Evolutionary conservation across 1,140 invertebrate species (phyloP).

Genomic region (Mycetomoellerius zeteki): DNA sequence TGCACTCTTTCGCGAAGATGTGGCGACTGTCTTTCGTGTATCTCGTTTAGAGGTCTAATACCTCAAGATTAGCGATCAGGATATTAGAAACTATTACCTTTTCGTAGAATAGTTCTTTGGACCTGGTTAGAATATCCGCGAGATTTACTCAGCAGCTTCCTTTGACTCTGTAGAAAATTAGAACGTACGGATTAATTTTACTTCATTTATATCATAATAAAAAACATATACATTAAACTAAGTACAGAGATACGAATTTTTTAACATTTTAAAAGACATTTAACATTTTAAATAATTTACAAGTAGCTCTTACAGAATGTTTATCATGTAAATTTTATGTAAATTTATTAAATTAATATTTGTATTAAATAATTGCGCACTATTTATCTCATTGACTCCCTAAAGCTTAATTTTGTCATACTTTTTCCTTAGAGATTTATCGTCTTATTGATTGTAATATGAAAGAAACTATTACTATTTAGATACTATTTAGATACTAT

Average conservation of each 20-base stretch:
- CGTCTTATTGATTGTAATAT: background rate
- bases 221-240: background rate
- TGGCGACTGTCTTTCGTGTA: background rate
- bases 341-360: too few relatives aligned
- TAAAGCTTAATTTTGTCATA: too few relatives aligned
- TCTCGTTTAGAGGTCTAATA: slow-evolving; percentile 9
- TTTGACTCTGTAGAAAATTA: background rate
- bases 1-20: slow-evolving; percentile 48
- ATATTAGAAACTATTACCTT: slow-evolving; percentile 29
- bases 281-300: background rate
- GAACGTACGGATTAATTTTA: background rate
- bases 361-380: too few relatives aligned
- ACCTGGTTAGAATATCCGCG: background rate
- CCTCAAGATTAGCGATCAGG: slow-evolving; percentile 24
- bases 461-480: background rate
- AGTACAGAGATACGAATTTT: background rate
- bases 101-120: background rate
- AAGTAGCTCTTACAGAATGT: background rate
- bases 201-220: background rate
- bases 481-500: too few relatives aligned
- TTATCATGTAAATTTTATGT: too few relatives aligned
- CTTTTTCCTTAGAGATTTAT: background rate
- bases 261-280: background rate
- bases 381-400: too few relatives aligned
- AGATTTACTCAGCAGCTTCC: background rate